Evolutionary conservation across 2,888 invertebrate species (phyloP).

Genomic region (Zhuqinia jingwanae): DNA sequence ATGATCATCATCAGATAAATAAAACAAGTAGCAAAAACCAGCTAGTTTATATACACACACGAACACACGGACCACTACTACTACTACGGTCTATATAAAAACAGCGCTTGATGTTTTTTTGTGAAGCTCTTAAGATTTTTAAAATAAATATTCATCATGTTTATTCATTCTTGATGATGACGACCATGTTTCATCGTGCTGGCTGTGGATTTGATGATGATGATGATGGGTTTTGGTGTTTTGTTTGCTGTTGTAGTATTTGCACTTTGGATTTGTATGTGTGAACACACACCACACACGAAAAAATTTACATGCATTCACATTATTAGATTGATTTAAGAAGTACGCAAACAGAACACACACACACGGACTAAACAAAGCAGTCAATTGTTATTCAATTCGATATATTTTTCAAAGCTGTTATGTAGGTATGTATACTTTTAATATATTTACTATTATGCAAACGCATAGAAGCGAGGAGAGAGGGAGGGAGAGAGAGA

Average conservation of each 20-base stretch:
- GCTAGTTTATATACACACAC: too few relatives aligned
- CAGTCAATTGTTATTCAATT: constrained; percentile 37
- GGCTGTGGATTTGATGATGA: neutral
- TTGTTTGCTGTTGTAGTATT: neutral
- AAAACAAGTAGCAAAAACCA: too few relatives aligned
- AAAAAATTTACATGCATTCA: neutral
- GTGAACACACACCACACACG: constrained; percentile 16
- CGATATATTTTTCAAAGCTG: neutral
- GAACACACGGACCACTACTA: too few relatives aligned
- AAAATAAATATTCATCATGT: constrained; percentile 28
- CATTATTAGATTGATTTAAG: too few relatives aligned
- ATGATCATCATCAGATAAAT: too few relatives aligned
- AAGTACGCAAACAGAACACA: neutral
- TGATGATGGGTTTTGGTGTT: neutral
- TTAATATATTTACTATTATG: too few relatives aligned
- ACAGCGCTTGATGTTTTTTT: too few relatives aligned
- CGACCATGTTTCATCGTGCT: neutral
- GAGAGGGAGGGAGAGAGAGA: neutral
- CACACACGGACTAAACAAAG: too few relatives aligned
- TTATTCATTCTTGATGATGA: constrained; percentile 27
- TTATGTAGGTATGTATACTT: too few relatives aligned
- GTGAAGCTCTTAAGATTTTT: neutral
- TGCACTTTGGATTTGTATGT: constrained; percentile 32
- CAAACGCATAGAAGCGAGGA: too few relatives aligned
- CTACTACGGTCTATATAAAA: too few relatives aligned